A percentile compares a stretch with the other conserved stretches of the same genome.
Conservation (phyloP, 1,140 invertebrate species). For the Temnothorax curvispinosus region DNA sequence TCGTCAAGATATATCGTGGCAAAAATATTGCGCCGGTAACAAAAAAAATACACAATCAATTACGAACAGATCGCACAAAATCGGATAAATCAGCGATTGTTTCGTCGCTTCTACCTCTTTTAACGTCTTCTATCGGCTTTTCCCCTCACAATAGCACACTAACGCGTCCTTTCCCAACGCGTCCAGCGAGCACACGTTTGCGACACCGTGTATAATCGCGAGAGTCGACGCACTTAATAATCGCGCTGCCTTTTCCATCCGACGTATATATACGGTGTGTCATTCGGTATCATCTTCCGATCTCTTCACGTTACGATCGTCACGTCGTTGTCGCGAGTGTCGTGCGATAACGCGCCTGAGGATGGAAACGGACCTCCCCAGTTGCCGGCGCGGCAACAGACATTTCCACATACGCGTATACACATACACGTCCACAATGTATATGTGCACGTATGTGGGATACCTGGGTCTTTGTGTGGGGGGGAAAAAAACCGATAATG, state of each 20-base stretch:
- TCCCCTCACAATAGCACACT: background rate
- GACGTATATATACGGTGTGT: slow-evolving; percentile 35
- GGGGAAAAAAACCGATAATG: background rate
- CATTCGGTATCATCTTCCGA: background rate
- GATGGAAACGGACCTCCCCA: background rate
- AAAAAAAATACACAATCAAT: background rate
- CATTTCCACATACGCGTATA: background rate
- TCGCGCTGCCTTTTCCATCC: slow-evolving; percentile 25
- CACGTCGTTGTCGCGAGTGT: background rate
- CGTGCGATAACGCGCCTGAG: slow-evolving; percentile 33
- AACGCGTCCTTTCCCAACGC: background rate
- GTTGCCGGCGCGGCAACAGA: background rate
- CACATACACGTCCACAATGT: background rate
- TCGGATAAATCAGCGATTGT: background rate
- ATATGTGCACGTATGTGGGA: background rate
- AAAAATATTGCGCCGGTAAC: background rate
- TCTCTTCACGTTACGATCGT: slow-evolving; percentile 14
- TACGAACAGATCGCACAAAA: background rate
- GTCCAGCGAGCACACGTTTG: background rate
- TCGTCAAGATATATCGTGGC: background rate
- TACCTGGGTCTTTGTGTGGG: background rate
- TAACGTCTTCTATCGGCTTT: too few species aligned
- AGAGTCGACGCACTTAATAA: slow-evolving; percentile 45
- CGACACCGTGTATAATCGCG: slow-evolving; percentile 41
- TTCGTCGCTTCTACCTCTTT: background rate